Conservation (phyloP, 2,888 invertebrate genomes). For the Temnothorax ravouxi region DNA sequence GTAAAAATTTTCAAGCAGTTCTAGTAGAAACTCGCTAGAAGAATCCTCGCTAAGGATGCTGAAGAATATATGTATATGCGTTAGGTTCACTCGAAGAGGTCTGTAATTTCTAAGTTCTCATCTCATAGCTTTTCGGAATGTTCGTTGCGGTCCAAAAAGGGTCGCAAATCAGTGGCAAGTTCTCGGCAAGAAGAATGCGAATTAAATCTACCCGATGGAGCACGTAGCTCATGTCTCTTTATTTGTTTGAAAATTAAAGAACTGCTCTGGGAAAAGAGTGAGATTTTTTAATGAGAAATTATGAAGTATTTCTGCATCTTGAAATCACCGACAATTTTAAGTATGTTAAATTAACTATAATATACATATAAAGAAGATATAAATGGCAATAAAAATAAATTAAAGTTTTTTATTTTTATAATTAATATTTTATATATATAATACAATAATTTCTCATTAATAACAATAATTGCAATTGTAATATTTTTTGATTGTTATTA, state of each 20-base stretch:
- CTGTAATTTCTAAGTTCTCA: slow-evolving; percentile 41
- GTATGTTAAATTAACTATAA: not conserved
- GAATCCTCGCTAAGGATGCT: slow-evolving; percentile 28
- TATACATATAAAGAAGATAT: not conserved
- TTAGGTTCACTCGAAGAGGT: slow-evolving; percentile 44
- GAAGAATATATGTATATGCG: slow-evolving; percentile 29
- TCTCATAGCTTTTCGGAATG: slow-evolving; percentile 54
- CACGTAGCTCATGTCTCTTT: not conserved
- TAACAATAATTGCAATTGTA: not conserved
- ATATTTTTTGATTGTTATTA: not conserved
- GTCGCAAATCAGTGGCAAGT: slow-evolving; percentile 44
- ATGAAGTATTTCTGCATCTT: not conserved
- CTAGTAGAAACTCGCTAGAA: slow-evolving; percentile 11
- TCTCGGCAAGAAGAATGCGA: slow-evolving; percentile 37
- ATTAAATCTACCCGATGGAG: slow-evolving; percentile 42
- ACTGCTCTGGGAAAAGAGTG: not conserved
- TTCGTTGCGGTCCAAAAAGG: slow-evolving; percentile 20
- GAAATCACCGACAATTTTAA: not conserved
- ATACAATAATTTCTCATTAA: not conserved
- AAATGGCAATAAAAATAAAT: not conserved
- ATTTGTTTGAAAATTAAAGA: slow-evolving; percentile 34
- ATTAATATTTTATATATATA: too few species aligned
- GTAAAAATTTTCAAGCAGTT: slow-evolving; percentile 22
- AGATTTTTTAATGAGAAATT: not conserved
- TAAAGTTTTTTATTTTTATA: not conserved